phyloP scores from a whole-genome alignment of 2,797 vertebrate species.

The Parambassis ranga region DNA sequence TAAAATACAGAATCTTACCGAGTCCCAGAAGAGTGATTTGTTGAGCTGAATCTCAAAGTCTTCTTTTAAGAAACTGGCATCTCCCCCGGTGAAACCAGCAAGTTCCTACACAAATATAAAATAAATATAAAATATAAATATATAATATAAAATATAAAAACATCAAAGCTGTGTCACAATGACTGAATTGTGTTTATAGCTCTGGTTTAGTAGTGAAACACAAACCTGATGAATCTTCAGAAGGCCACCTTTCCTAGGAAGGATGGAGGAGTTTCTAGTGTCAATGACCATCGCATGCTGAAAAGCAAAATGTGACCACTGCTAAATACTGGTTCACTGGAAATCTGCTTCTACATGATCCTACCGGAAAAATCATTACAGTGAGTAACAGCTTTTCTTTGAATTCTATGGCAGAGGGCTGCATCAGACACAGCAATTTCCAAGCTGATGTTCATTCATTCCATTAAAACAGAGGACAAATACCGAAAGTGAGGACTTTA shows the following conservation, averaged over 20 bases:
- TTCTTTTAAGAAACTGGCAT: conserved; percentile 94
- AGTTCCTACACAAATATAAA: conserved; percentile 82
- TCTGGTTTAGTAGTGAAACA: background rate
- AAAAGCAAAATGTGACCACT: background rate
- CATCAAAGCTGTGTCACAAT: background rate
- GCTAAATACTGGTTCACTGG: background rate
- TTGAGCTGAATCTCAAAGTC: conserved; percentile 97
- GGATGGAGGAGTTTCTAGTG: conserved; percentile 91
- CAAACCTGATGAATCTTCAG: conserved; percentile 96
- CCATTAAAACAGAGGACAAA: conserved; percentile 5
- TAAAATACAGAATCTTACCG: conserved; percentile 78
- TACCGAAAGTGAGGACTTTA: conserved; percentile 96
- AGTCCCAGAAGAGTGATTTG: conserved; percentile 87
- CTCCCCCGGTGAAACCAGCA: conserved; percentile 94
- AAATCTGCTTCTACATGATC: no score
- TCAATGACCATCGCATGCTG: conserved; percentile 97
- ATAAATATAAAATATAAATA: no score
- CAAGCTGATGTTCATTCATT: background rate
- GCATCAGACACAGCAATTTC: background rate
- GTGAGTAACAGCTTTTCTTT: background rate
- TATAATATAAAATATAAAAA: no score
- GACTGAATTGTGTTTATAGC: no score
- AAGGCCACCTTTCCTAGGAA: conserved; percentile 89
- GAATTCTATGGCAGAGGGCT: background rate
- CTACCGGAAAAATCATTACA: background rate